Evolutionary conservation across 1,140 invertebrate genomes (phyloP).

Genomic region (Lutraria rhynchaena): DNA sequence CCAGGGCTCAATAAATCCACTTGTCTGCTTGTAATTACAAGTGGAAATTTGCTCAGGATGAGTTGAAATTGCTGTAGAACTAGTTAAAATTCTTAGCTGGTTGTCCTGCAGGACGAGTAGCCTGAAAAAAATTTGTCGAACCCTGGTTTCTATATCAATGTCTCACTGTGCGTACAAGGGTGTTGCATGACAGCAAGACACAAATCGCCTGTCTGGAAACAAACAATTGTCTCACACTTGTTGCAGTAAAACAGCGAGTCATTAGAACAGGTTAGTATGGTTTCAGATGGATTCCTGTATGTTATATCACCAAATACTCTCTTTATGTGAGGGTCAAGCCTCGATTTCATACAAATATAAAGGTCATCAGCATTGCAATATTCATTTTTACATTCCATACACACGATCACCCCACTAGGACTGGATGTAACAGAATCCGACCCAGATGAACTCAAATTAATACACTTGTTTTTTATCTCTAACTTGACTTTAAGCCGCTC

Average conservation of each 20-base stretch:
- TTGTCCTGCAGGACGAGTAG: too few relatives aligned
- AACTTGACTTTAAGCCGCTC: too few relatives aligned
- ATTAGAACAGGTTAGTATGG: too few relatives aligned
- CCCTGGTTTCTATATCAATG: conserved; percentile 1
- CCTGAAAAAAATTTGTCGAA: too few relatives aligned
- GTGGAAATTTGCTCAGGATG: too few relatives aligned
- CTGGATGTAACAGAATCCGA: background rate
- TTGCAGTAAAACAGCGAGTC: background rate
- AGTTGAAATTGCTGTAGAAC: too few relatives aligned
- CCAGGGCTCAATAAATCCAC: too few relatives aligned
- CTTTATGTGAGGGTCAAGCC: background rate
- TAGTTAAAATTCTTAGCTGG: too few relatives aligned
- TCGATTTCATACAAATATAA: background rate
- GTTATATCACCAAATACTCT: background rate
- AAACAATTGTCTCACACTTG: conserved; percentile 9
- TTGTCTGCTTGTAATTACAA: too few relatives aligned
- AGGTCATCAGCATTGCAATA: conserved; percentile 19
- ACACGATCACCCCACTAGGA: conserved; percentile 4
- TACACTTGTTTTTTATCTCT: too few relatives aligned
- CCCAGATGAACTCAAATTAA: too few relatives aligned
- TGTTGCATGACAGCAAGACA: background rate
- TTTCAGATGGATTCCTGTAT: background rate
- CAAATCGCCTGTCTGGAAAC: background rate
- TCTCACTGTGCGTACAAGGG: background rate
- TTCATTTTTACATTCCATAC: conserved; percentile 17